These are phyloP conservation scores for Pampusana beccarii DNA, from an alignment of 2,113 vertebrate species.

Conservation along the genomic window DNA sequence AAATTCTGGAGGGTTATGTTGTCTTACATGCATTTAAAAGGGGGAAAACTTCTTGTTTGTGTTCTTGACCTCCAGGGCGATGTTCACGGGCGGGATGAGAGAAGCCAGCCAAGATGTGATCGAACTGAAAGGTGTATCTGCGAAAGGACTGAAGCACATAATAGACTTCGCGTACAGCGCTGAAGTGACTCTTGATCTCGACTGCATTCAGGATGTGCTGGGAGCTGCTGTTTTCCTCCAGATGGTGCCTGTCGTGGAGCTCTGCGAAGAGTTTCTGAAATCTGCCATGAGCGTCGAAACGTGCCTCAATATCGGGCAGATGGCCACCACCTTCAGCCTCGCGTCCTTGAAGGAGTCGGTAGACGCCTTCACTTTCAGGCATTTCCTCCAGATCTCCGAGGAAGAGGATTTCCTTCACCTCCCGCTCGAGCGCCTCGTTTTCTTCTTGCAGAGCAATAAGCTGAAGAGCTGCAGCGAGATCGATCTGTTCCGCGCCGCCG, in stretches of 20 bases:
- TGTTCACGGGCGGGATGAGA: constrained; percentile 98
- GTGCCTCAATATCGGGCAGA: constrained; percentile 95
- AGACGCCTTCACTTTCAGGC: constrained; percentile 91
- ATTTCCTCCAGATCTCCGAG: constrained; percentile 94
- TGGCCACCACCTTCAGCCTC: constrained; percentile 96
- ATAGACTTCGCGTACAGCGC: constrained; percentile 97
- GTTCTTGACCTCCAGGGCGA: constrained; percentile 82
- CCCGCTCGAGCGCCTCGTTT: constrained; percentile 90
- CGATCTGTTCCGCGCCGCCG: constrained; percentile 89
- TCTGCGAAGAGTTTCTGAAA: constrained; percentile 97
- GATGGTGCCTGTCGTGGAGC: constrained; percentile 95
- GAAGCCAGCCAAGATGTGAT: constrained; percentile 92
- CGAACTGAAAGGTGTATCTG: constrained; percentile 91
- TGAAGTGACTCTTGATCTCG: constrained; percentile 93
- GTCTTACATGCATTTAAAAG: neutral
- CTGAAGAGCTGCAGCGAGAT: constrained; percentile 92
- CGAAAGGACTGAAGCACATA: constrained; percentile 92
- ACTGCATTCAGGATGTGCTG: constrained; percentile 96
- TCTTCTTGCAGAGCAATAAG: constrained; percentile 96
- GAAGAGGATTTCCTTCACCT: constrained; percentile 97
- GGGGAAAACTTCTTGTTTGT: neutral
- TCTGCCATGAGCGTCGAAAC: constrained; percentile 98
- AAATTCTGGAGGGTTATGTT: neutral
- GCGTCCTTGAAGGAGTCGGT: constrained; percentile 93
- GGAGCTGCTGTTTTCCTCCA: constrained; percentile 97